Percentiles rank a stretch among this genome's conserved stretches.
These are phyloP conservation scores for Tachycineta bicolor DNA, from an alignment of 2,113 vertebrate genomes.

Conservation along the genomic window DNA sequence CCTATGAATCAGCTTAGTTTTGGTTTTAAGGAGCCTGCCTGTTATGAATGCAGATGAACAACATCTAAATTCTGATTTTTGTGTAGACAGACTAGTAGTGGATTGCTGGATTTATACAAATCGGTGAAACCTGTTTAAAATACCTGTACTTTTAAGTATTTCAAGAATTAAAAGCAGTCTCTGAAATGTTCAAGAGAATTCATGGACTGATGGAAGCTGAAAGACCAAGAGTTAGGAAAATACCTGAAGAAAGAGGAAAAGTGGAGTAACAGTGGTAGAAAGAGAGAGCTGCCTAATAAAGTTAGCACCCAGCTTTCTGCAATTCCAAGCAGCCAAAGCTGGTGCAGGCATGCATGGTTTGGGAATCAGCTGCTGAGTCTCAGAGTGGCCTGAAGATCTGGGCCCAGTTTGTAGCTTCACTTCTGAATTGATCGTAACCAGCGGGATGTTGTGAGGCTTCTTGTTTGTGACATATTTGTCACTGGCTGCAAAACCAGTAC, in stretches of 20 bases:
- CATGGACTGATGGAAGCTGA: neutral
- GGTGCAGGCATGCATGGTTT: neutral
- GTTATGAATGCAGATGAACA: neutral
- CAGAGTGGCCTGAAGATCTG: neutral
- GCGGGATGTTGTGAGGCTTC: neutral
- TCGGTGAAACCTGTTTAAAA: neutral
- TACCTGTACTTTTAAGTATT: neutral
- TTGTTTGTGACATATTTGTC: neutral
- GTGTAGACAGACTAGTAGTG: neutral
- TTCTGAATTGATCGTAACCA: neutral
- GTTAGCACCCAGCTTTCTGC: neutral
- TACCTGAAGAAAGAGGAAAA: neutral
- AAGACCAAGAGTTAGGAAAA: neutral
- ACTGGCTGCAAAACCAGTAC: neutral
- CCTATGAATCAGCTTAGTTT: neutral
- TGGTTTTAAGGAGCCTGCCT: neutral
- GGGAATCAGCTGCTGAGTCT: neutral
- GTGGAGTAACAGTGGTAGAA: neutral
- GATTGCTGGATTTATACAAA: neutral
- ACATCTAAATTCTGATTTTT: neutral
- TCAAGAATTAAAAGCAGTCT: neutral
- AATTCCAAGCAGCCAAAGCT: neutral
- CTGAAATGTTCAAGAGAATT: neutral
- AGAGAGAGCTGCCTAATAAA: neutral
- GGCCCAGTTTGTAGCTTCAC: neutral